phyloP scores from a whole-genome alignment of 2,797 vertebrate species.

The Pangasius sanitwongsei region DNA sequence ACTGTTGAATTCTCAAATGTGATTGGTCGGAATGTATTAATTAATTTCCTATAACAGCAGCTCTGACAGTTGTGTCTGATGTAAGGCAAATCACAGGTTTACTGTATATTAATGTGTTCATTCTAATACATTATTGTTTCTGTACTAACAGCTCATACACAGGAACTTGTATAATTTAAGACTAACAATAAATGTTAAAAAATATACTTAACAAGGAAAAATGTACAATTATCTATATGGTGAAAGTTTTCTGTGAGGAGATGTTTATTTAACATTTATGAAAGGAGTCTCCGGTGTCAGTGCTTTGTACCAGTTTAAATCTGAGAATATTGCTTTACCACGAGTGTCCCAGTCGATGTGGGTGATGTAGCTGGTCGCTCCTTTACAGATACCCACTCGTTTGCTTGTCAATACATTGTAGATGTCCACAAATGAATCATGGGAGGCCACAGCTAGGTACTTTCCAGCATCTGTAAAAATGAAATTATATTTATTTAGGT shows the following conservation, averaged over 20 bases:
- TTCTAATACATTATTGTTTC: no score
- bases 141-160: not conserved
- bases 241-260: not conserved
- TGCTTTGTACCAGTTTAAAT: not conserved
- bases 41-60: not conserved
- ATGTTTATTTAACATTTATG: not conserved
- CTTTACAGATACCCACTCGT: constrained; percentile 95
- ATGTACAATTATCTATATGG: not conserved
- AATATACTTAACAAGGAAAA: not conserved
- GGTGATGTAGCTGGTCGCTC: constrained; percentile 89
- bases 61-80: not conserved
- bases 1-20: not conserved
- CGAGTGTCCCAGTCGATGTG: constrained; percentile 96
- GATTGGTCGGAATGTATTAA: not conserved
- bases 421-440: constrained; percentile 96
- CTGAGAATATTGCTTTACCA: constrained; percentile 72
- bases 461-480: constrained; percentile 85
- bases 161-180: not conserved
- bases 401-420: constrained; percentile 97
- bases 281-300: constrained; percentile 1
- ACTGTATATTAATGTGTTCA: not conserved
- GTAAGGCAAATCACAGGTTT: not conserved
- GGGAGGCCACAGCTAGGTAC: constrained; percentile 94
- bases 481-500: not conserved
- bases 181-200: not conserved